Percentiles rank a stretch among this genome's conserved stretches.
Evolutionary conservation across 2,888 invertebrate species (phyloP).

Genomic region (Drosophila greeni): DNA sequence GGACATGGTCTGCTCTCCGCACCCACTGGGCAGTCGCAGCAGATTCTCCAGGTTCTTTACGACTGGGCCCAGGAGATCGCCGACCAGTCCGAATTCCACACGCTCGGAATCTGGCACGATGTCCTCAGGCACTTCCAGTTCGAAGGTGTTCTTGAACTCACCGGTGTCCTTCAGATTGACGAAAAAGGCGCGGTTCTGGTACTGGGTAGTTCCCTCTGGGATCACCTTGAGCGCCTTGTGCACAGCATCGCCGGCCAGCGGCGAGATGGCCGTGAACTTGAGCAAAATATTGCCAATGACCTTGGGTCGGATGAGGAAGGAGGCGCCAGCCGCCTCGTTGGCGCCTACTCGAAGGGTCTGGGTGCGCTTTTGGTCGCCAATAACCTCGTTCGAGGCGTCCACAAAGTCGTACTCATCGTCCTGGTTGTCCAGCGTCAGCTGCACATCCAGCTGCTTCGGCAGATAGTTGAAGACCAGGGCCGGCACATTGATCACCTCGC

Average conservation of each 20-base stretch:
- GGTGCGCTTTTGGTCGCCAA: constrained; percentile 89
- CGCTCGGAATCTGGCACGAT: constrained; percentile 83
- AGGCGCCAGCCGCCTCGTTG: constrained; percentile 86
- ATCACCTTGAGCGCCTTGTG: constrained; percentile 86
- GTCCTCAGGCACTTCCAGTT: constrained; percentile 87
- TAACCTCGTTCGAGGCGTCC: constrained; percentile 90
- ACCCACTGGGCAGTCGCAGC: constrained; percentile 84
- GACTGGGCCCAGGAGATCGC: constrained; percentile 82
- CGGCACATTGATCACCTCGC: constrained; percentile 92
- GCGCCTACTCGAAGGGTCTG: constrained; percentile 84
- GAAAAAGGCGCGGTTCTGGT: constrained; percentile 85
- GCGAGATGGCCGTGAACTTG: constrained; percentile 87
- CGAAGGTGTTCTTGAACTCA: constrained; percentile 82
- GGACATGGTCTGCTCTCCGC: constrained; percentile 87
- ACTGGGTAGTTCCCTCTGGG: constrained; percentile 89
- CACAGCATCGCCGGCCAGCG: constrained; percentile 88
- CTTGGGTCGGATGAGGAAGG: constrained; percentile 89
- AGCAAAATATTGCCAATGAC: constrained; percentile 86
- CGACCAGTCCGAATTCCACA: constrained; percentile 81
- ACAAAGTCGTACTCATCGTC: constrained; percentile 90
- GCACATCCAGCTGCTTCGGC: constrained; percentile 86
- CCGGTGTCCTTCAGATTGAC: constrained; percentile 83
- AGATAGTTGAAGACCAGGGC: constrained; percentile 93
- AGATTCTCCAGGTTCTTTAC: constrained; percentile 83
- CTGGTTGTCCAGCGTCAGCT: constrained; percentile 89